Evolutionary conservation across 23 tunicate genomes (phyloP).

Genomic region (Ciona savignyi): DNA sequence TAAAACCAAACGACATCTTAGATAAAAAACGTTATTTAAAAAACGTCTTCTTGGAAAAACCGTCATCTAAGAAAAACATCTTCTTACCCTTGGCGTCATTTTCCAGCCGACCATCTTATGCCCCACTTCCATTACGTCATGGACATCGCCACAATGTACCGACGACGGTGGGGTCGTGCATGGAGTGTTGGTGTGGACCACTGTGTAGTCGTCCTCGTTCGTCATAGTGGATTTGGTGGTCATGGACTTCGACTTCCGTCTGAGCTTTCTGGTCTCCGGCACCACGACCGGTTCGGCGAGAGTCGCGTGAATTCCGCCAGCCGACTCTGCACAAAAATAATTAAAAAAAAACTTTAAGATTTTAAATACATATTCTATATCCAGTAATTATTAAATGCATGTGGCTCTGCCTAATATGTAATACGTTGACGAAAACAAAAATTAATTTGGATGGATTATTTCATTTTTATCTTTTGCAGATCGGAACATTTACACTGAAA

Average conservation of each 20-base stretch:
- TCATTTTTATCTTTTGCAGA: too few species aligned
- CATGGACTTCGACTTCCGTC: constrained; percentile 60
- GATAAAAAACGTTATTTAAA: too few species aligned
- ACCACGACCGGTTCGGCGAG: neutral
- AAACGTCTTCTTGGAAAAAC: neutral
- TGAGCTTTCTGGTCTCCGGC: constrained; percentile 2
- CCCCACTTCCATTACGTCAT: constrained; percentile 40
- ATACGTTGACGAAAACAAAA: too few species aligned
- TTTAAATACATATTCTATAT: too few species aligned
- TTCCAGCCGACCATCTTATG: constrained; percentile 79
- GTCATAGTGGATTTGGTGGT: constrained; percentile 91
- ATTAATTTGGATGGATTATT: too few species aligned
- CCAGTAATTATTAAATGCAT: too few species aligned
- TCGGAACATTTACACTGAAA: too few species aligned
- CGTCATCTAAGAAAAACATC: too few species aligned
- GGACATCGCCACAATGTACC: constrained; percentile 16
- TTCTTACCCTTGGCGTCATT: constrained; percentile 78
- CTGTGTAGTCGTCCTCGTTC: constrained; percentile 83
- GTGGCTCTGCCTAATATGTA: too few species aligned
- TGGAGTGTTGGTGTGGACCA: constrained; percentile 54
- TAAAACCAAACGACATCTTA: too few species aligned
- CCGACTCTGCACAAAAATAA: neutral
- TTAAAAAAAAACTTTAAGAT: too few species aligned
- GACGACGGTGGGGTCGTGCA: constrained; percentile 46
- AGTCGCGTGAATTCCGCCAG: neutral